A percentile compares a stretch with the other conserved stretches of the same genome.
These are phyloP conservation scores for Lepidonotus clava DNA, from an alignment of 2,888 invertebrate species.

Conservation along the genomic window DNA sequence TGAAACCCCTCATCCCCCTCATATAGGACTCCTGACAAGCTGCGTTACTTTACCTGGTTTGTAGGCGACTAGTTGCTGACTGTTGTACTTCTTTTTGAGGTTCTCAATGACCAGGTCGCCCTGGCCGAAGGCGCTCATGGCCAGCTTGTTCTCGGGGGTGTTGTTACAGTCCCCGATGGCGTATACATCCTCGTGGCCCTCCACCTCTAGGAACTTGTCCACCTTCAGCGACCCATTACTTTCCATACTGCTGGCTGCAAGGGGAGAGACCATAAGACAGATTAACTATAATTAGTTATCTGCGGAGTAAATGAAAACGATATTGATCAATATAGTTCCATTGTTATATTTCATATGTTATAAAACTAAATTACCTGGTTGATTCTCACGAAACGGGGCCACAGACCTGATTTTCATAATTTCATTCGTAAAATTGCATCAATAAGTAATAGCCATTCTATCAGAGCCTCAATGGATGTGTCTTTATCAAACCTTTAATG, in stretches of 20 bases:
- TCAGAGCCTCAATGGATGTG: no score
- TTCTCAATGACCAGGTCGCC: slow-evolving; percentile 35
- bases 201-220: slow-evolving; percentile 61
- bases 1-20: background rate
- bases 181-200: slow-evolving; percentile 61
- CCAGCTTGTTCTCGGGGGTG: slow-evolving; percentile 56
- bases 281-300: no score
- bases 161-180: slow-evolving; percentile 63
- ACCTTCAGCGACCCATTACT: slow-evolving; percentile 60
- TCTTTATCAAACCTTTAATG: no score
- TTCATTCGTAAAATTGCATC: no score
- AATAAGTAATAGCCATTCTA: no score
- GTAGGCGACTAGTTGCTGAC: slow-evolving; percentile 50
- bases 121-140: slow-evolving; percentile 57
- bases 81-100: slow-evolving; percentile 33
- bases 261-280: no score
- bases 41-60: slow-evolving; percentile 35
- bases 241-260: slow-evolving; percentile 53
- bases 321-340: no score
- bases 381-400: no score
- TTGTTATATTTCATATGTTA: no score
- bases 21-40: background rate
- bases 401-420: no score
- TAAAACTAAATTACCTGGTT: no score
- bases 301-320: no score